Evolutionary conservation across 2,113 vertebrate genomes (phyloP).

Genomic region (Mastomys natalensis): DNA sequence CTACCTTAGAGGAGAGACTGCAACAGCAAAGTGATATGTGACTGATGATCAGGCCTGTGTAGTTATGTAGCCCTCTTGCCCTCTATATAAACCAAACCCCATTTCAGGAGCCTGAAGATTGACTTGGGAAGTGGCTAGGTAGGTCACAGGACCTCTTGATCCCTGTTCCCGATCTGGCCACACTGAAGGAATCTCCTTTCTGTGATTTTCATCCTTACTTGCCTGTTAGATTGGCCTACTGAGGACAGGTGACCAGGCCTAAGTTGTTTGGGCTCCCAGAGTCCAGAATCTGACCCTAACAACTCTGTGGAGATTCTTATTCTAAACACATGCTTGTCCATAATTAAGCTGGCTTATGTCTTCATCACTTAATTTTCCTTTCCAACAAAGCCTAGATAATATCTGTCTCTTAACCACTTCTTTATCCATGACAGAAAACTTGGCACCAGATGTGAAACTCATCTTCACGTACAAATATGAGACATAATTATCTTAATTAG

Average conservation of each 20-base stretch:
- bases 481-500: constrained; percentile 68
- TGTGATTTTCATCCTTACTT: background rate
- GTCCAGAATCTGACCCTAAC: background rate
- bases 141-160: background rate
- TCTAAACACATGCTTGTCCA: background rate
- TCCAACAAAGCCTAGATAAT: constrained; percentile 47
- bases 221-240: background rate
- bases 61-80: background rate
- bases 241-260: background rate
- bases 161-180: background rate
- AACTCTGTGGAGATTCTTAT: background rate
- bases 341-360: constrained; percentile 55
- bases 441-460: constrained; percentile 39
- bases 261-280: background rate
- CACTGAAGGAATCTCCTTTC: background rate
- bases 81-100: background rate
- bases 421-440: constrained; percentile 1
- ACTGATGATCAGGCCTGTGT: background rate
- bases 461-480: constrained; percentile 59
- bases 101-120: background rate
- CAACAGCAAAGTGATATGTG: background rate
- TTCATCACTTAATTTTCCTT: constrained; percentile 55
- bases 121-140: no score
- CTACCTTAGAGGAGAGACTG: background rate
- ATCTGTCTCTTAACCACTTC: constrained; percentile 36